Conservation (phyloP, 2,797 vertebrate species). For the Neomorphus geoffroyi region DNA sequence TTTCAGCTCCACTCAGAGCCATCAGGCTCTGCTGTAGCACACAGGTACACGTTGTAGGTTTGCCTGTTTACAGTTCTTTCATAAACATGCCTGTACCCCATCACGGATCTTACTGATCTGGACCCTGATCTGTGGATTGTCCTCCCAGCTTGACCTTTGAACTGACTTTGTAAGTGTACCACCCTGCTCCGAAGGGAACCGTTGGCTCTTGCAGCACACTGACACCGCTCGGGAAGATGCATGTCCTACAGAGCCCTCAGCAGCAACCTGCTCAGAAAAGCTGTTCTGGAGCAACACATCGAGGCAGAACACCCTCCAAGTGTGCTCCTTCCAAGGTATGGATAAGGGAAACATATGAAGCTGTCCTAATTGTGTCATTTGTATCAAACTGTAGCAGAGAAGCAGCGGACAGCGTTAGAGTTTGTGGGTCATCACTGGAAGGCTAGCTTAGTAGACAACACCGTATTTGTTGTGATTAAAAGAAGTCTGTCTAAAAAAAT, state of each 20-base stretch:
- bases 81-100: background rate
- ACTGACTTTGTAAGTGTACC: background rate
- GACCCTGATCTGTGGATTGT: background rate
- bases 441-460: background rate
- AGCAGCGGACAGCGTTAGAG: background rate
- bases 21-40: background rate
- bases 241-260: background rate
- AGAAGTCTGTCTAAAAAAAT: background rate
- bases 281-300: background rate
- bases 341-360: background rate
- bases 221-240: background rate
- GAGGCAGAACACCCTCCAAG: accelerated
- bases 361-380: background rate
- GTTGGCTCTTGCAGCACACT: accelerated
- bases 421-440: background rate
- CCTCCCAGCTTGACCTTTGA: background rate
- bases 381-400: background rate
- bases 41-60: background rate
- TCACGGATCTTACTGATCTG: background rate
- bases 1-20: background rate
- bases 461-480: background rate
- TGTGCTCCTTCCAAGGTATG: background rate
- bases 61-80: background rate
- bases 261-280: background rate
- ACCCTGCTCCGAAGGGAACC: accelerated